Percentiles rank a stretch among this genome's conserved stretches.
These are phyloP conservation scores for Antigone vipio DNA, from an alignment of 2,113 vertebrate genomes.

Conservation along the genomic window DNA sequence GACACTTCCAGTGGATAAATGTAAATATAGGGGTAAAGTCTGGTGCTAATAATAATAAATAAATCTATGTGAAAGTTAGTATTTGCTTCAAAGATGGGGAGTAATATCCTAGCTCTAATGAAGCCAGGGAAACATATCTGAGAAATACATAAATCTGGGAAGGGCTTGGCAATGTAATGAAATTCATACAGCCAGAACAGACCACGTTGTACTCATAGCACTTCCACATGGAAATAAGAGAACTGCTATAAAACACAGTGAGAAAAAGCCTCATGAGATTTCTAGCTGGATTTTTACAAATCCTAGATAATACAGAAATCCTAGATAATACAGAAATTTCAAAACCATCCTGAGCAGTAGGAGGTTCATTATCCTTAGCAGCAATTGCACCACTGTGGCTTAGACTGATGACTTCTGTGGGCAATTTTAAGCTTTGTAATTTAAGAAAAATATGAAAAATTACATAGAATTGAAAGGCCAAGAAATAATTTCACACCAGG, in stretches of 20 bases:
- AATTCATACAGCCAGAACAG: background rate
- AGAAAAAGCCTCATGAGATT: background rate
- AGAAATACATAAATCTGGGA: background rate
- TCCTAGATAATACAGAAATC: background rate
- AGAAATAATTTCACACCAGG: background rate
- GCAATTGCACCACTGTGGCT: fast-evolving
- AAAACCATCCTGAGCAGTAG: background rate
- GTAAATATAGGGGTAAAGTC: background rate
- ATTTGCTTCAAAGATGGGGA: background rate
- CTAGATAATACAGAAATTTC: background rate
- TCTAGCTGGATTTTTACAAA: background rate
- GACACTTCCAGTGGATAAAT: background rate
- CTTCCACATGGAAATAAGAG: background rate
- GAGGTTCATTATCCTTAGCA: background rate
- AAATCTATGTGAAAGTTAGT: background rate
- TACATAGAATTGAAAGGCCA: background rate
- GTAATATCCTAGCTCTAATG: background rate
- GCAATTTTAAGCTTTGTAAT: background rate
- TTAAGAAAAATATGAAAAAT: background rate
- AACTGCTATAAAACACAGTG: background rate
- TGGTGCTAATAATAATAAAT: background rate
- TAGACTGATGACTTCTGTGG: background rate
- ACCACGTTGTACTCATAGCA: background rate
- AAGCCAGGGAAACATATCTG: background rate
- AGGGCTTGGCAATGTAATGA: background rate